Evolutionary conservation across 2,888 invertebrate species (phyloP).

Genomic region (Microctonus brassicae): DNA sequence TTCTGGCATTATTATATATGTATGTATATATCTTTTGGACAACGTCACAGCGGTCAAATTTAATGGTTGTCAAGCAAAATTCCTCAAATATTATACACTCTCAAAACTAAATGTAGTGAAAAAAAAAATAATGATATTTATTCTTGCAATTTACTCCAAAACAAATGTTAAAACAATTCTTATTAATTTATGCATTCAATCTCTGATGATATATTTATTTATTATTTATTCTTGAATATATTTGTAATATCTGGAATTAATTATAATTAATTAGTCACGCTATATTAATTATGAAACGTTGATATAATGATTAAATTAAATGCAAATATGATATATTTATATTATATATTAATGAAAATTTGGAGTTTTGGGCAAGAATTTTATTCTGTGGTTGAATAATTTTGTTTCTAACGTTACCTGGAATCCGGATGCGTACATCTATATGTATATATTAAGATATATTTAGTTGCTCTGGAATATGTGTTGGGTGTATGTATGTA

Average conservation of each 20-base stretch:
- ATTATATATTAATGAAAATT: no score
- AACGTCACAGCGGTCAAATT: slow-evolving; percentile 65
- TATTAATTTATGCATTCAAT: neutral
- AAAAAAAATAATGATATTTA: neutral
- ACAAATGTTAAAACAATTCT: neutral
- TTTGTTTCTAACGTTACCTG: neutral
- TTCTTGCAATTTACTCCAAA: neutral
- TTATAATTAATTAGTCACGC: neutral
- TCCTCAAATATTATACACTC: slow-evolving; percentile 58
- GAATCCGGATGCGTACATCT: neutral
- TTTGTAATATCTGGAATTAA: neutral
- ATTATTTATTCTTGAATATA: neutral
- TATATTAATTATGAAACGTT: neutral
- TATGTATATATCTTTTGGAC: slow-evolving; percentile 13
- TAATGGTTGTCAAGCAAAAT: slow-evolving; percentile 64
- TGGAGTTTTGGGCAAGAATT: no score
- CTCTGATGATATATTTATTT: neutral
- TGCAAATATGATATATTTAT: no score
- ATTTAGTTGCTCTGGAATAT: neutral
- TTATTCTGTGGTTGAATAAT: neutral
- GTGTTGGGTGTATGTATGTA: no score
- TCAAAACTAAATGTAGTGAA: slow-evolving; percentile 18
- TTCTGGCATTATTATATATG: no score
- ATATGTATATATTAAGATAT: no score
- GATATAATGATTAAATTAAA: no score